Evolutionary conservation across 2,888 invertebrate species (phyloP).

Genomic region (Agonopterix heracliana): DNA sequence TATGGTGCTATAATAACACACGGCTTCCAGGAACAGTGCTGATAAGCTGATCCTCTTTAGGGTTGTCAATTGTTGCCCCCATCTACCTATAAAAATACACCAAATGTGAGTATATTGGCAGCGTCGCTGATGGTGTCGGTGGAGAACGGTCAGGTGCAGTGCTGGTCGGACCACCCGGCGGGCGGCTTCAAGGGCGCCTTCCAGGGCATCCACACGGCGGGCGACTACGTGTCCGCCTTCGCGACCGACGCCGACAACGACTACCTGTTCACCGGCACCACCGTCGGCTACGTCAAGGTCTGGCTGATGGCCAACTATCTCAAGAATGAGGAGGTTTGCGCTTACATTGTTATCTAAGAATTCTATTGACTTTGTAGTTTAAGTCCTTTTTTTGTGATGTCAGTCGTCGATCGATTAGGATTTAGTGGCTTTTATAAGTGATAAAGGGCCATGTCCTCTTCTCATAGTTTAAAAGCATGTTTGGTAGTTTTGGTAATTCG

Average conservation of each 20-base stretch:
- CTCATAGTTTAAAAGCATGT: too few species aligned
- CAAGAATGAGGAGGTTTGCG: conserved; percentile 46
- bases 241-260: conserved; percentile 82
- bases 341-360: too few species aligned
- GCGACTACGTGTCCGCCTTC: conserved; percentile 81
- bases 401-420: too few species aligned
- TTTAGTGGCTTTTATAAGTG: too few species aligned
- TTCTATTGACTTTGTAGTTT: not conserved
- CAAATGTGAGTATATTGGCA: conserved; percentile 13
- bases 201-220: conserved; percentile 79
- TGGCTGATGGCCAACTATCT: conserved; percentile 86
- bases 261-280: conserved; percentile 83
- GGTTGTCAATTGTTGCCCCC: too few species aligned
- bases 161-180: conserved; percentile 87
- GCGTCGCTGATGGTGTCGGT: conserved; percentile 83
- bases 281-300: conserved; percentile 85
- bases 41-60: too few species aligned
- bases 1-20: too few species aligned
- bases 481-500: too few species aligned
- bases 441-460: too few species aligned
- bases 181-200: conserved; percentile 84
- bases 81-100: too few species aligned
- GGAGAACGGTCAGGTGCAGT: conserved; percentile 85
- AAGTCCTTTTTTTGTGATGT: not conserved
- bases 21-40: too few species aligned